Percentiles rank a stretch among this genome's conserved stretches.
These are phyloP conservation scores for Pammene fasciana DNA, from an alignment of 2,888 invertebrate genomes.

Conservation along the genomic window DNA sequence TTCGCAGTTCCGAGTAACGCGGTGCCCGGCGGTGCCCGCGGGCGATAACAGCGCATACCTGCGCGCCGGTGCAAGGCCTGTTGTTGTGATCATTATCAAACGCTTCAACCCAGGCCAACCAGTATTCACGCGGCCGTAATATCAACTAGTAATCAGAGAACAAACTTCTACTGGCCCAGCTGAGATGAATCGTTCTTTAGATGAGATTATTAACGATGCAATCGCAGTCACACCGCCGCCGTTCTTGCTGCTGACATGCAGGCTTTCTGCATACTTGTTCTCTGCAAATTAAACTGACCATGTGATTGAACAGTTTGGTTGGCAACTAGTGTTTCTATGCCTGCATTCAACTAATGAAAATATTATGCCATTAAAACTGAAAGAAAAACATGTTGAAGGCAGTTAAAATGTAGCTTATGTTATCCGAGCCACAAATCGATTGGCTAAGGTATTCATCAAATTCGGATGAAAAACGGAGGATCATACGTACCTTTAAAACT, in stretches of 20 bases:
- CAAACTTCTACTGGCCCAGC: not conserved
- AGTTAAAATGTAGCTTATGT: no score
- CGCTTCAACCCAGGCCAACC: not conserved
- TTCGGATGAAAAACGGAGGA: no score
- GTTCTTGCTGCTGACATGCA: not conserved
- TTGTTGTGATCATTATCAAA: not conserved
- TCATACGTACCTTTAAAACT: no score
- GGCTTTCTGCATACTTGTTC: not conserved
- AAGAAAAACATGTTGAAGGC: no score
- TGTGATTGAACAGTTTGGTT: no score
- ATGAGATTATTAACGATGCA: not conserved
- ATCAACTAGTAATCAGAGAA: not conserved
- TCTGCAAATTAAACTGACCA: no score
- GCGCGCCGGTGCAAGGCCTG: not conserved
- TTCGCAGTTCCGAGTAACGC: conserved; percentile 10
- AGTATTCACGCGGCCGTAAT: not conserved
- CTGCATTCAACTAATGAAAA: no score
- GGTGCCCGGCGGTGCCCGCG: not conserved
- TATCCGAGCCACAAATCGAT: no score
- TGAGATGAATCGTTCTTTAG: not conserved
- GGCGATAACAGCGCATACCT: conserved; percentile 26
- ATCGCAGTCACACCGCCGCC: conserved; percentile 1
- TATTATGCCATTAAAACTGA: no score
- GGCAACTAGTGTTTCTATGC: no score
- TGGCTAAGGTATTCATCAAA: no score